These are phyloP conservation scores for Hemibagrus guttatus DNA, from an alignment of 2,797 vertebrate genomes.

Conservation along the genomic window DNA sequence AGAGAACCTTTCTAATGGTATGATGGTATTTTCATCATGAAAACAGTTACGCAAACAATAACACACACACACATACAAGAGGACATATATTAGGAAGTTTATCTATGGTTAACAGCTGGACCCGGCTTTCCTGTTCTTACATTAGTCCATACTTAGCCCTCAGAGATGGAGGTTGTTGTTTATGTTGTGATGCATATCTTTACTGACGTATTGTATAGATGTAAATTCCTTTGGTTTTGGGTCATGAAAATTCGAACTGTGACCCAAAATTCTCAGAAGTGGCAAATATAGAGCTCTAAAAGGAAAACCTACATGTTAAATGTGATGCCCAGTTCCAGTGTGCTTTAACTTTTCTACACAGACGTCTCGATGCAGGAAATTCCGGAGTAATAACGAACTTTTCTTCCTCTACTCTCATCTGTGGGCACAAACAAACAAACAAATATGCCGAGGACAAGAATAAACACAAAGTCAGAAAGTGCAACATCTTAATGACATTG, in stretches of 20 bases:
- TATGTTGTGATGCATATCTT: conserved; percentile 4
- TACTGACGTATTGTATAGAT: not conserved
- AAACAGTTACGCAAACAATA: not conserved
- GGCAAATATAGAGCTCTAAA: not conserved
- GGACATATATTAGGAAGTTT: conserved; percentile 17
- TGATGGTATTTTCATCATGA: not conserved
- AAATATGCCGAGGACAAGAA: not conserved
- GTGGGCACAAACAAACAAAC: conserved; percentile 39
- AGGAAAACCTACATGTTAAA: not conserved
- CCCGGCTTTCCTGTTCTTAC: conserved; percentile 40
- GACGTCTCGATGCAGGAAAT: conserved; percentile 42
- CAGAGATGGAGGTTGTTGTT: conserved; percentile 17
- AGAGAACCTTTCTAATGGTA: not conserved
- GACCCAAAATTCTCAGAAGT: not conserved
- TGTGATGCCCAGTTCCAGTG: conserved; percentile 11
- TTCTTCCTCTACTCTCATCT: conserved; percentile 16
- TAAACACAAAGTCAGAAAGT: conserved; percentile 7
- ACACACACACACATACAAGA: not conserved
- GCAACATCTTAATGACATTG: not conserved
- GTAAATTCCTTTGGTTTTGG: not conserved
- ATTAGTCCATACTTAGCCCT: conserved; percentile 12
- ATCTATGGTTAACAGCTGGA: conserved; percentile 35
- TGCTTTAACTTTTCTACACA: conserved; percentile 21
- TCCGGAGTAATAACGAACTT: conserved; percentile 30
- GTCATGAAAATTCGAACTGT: not conserved